Conservation (phyloP, 2,113 vertebrate species). For the Aviceda subcristata region DNA sequence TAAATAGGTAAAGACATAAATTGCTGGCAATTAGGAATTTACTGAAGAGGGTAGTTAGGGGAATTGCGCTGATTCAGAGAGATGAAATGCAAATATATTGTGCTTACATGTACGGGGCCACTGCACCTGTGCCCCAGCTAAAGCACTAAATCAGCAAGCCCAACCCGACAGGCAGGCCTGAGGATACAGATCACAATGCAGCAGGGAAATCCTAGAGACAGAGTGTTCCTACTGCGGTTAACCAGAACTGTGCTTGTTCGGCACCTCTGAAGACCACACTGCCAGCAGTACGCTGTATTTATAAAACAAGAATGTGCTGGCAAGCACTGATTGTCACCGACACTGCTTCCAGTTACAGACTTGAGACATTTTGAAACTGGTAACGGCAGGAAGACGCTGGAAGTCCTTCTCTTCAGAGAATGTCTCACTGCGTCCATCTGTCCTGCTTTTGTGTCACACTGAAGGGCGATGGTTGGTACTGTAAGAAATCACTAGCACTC, state of each 20-base stretch:
- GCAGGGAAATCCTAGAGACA: background rate
- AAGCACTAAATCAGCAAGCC: conserved; percentile 23
- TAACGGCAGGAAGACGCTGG: background rate
- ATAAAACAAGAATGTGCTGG: fast-evolving
- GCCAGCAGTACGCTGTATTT: fast-evolving
- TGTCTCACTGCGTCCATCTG: fast-evolving
- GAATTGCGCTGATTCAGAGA: conserved; percentile 61
- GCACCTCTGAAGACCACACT: background rate
- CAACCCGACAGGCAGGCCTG: background rate
- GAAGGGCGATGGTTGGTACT: background rate
- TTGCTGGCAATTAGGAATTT: conserved; percentile 70
- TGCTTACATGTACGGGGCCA: background rate
- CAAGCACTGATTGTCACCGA: background rate
- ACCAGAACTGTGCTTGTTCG: background rate
- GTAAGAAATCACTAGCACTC: background rate
- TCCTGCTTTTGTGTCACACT: background rate
- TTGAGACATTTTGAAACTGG: background rate
- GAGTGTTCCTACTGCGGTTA: fast-evolving
- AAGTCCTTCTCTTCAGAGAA: background rate
- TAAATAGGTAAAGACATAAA: conserved; percentile 66
- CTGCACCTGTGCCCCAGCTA: conserved; percentile 26
- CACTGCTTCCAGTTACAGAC: background rate
- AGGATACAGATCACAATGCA: background rate
- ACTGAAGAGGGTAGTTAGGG: conserved; percentile 33
- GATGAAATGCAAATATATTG: conserved; percentile 54